Conservation (phyloP, 2,888 invertebrate genomes). For the Andrena flavipes region DNA sequence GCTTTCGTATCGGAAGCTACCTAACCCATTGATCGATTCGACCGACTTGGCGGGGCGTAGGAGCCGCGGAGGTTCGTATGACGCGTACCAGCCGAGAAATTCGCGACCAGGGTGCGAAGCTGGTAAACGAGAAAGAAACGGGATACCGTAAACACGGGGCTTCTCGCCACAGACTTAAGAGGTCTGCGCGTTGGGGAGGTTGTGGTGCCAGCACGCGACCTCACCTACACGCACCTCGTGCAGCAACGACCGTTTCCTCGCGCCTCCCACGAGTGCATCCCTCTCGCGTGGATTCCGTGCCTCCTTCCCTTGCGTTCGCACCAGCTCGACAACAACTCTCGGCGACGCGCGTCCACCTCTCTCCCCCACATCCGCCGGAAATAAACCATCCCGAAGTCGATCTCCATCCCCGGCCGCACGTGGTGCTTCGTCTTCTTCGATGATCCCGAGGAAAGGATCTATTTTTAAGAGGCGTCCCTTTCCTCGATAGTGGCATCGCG, state of each 20-base stretch:
- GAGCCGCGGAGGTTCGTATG: constrained; percentile 45
- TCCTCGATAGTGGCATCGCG: constrained; percentile 31
- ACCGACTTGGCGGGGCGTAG: neutral
- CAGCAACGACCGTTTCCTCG: constrained; percentile 20
- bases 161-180: constrained; percentile 82
- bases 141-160: constrained; percentile 81
- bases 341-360: constrained; percentile 17
- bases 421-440: constrained; percentile 59
- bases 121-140: constrained; percentile 78
- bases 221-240: constrained; percentile 46
- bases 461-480: constrained; percentile 40
- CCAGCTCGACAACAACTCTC: constrained; percentile 17
- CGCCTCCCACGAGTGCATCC: constrained; percentile 4
- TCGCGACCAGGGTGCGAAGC: constrained; percentile 64
- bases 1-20: neutral
- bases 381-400: constrained; percentile 67
- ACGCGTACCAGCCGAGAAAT: constrained; percentile 38
- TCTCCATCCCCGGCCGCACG: constrained; percentile 55
- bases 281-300: too few relatives aligned
- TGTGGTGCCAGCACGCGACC: constrained; percentile 71
- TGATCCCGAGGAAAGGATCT: constrained; percentile 54
- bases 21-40: neutral
- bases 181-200: constrained; percentile 71
- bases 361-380: constrained; percentile 73
- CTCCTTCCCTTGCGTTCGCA: neutral